Conservation (phyloP, 2,113 vertebrate species). For the Trematomus loennbergii region DNA sequence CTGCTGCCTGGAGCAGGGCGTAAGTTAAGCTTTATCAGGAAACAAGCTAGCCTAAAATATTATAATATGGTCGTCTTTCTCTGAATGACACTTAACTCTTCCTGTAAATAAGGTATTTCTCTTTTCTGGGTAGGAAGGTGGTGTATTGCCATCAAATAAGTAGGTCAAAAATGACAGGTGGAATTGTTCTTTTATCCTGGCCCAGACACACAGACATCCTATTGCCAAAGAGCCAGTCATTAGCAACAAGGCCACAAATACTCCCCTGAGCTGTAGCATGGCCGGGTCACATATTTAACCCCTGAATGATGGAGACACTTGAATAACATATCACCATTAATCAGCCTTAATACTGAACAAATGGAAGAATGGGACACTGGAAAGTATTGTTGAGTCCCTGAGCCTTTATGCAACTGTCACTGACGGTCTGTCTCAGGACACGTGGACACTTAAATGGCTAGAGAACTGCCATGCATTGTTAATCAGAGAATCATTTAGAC, state of each 20-base stretch:
- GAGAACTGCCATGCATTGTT: slow-evolving; percentile 67
- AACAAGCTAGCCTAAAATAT: slow-evolving; percentile 10
- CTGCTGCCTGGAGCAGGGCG: slow-evolving; percentile 33
- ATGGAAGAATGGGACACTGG: slow-evolving; percentile 47
- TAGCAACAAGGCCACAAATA: slow-evolving; percentile 63
- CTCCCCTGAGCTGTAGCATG: slow-evolving; percentile 57
- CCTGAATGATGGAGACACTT: slow-evolving; percentile 51
- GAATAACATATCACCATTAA: slow-evolving; percentile 77
- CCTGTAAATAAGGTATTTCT: neutral
- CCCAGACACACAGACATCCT: slow-evolving; percentile 27
- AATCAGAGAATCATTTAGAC: slow-evolving; percentile 69
- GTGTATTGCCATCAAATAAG: neutral
- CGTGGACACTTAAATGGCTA: slow-evolving; percentile 62
- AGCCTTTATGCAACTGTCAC: slow-evolving; percentile 71
- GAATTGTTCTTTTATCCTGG: too few species aligned
- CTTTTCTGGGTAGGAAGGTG: slow-evolving; percentile 7
- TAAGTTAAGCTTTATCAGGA: neutral
- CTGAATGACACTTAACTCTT: slow-evolving; percentile 3
- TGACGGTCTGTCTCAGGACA: slow-evolving; percentile 56
- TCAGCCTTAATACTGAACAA: slow-evolving; percentile 63
- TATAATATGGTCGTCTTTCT: neutral
- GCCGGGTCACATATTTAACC: slow-evolving; percentile 78
- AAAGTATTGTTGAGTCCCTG: slow-evolving; percentile 56
- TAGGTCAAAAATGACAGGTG: neutral
- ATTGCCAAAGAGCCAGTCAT: slow-evolving; percentile 57